Base-by-base conservation (phyloP, 2,113 vertebrate species). In the Sphaerodactylus townsendi region DNA sequence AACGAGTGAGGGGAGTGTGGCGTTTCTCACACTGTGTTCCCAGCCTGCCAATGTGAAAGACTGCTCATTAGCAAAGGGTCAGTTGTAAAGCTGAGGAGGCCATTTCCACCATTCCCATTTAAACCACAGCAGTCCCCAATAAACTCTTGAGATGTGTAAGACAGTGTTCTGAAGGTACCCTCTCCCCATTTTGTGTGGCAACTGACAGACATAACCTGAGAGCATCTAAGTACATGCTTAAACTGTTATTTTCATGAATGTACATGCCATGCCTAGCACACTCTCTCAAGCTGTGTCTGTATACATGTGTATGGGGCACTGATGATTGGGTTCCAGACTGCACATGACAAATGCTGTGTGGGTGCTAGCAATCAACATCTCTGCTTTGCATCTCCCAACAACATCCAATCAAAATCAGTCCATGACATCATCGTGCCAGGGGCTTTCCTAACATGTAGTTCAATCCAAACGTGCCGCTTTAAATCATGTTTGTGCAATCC, bases 161-260 rank as follows among this genome's bases (percentile, higher is more conserved):
- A 79, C 17, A 21, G 35, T 15, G 21, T 23, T 68, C 14, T 19
- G 44, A n/a, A 65, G 28, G 11, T 46, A 4, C 77, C 59, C 41
- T 46, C 44, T n/a, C 41, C 28, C 14, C 39, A 28, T 46, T n/a
- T 50, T 19, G 6, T 9, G 64, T 37, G 28, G 23, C 62, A 65
- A 13, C 39, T n/a, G 13, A 44, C 3, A 56, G 53, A 53, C 28
- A 64, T 50, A 82, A 9, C 23, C 35, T 25, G 46, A 66, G 30
- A 33, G 78, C 30, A 39, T 25, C n/a, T 53, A 21, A 10, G 35
- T 53, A 72, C 39, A n/a, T n/a, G n/a, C n/a, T n/a, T n/a, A n/a
- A n/a, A n/a, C n/a, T n/a, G n/a, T n/a, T 0, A 56, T 25, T 23
- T 0, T 39, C 28, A 9, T 59, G 7, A 0, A 28, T 44, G 46